These are phyloP conservation scores for Amblyopsis rosae DNA, from an alignment of 2,113 vertebrate genomes.

Conservation along the genomic window DNA sequence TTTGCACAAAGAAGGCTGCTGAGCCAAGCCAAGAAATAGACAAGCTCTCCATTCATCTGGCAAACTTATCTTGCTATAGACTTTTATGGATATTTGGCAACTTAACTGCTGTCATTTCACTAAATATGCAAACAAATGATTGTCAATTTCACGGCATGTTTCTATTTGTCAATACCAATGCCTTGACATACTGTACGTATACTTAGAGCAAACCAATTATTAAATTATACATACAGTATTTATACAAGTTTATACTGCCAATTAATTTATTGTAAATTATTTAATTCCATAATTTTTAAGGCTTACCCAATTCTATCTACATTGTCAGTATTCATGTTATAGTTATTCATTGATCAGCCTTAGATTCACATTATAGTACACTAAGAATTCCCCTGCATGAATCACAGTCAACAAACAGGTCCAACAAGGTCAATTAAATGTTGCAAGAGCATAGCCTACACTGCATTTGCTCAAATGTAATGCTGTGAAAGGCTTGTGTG, in stretches of 20 bases:
- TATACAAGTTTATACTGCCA: no score
- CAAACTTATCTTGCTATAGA: not conserved
- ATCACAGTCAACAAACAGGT: conserved; percentile 42
- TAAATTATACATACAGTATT: no score
- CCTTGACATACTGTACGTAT: not conserved
- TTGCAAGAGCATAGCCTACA: not conserved
- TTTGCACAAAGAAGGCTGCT: conserved; percentile 8
- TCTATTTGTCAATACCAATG: no score
- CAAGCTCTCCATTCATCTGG: conserved; percentile 24
- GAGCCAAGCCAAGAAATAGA: conserved; percentile 19
- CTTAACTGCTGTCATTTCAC: not conserved
- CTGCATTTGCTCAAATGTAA: not conserved
- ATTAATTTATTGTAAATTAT: no score
- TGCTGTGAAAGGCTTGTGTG: not conserved
- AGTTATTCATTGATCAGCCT: no score
- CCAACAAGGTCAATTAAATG: conserved; percentile 23
- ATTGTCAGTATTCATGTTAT: no score
- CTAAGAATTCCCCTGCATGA: not conserved
- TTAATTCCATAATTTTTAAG: no score
- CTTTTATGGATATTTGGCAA: not conserved
- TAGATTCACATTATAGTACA: not conserved
- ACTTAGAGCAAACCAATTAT: no score
- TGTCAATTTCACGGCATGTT: no score
- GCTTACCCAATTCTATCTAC: no score
- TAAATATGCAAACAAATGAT: not conserved